These are phyloP conservation scores for Tetragonisca angustula DNA, from an alignment of 2,888 invertebrate species.

Conservation along the genomic window DNA sequence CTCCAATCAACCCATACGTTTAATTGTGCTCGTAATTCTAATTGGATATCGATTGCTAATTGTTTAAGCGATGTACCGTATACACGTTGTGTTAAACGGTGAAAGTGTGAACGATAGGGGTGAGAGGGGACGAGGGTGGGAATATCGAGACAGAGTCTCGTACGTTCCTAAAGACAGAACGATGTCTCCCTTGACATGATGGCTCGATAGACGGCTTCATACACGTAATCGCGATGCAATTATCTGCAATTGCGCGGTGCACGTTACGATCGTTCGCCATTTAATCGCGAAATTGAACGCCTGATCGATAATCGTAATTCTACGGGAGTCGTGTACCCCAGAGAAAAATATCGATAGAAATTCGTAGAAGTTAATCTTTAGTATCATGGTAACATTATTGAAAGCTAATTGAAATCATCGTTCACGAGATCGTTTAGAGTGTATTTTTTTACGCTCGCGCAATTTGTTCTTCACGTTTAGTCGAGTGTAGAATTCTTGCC, in stretches of 20 bases:
- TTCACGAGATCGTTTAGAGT: too few species aligned
- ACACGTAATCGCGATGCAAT: not conserved
- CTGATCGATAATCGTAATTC: slow-evolving; percentile 13
- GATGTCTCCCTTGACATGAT: not conserved
- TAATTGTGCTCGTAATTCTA: slow-evolving; percentile 21
- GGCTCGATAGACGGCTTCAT: not conserved
- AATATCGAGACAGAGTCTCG: slow-evolving; percentile 7
- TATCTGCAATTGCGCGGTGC: slow-evolving; percentile 4
- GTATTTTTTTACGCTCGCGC: too few species aligned
- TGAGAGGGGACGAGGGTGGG: not conserved
- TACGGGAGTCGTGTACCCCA: not conserved
- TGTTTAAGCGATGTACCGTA: slow-evolving; percentile 8
- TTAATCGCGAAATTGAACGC: not conserved
- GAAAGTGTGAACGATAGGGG: not conserved
- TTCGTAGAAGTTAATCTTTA: not conserved
- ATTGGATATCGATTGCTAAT: slow-evolving; percentile 30
- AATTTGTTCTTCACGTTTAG: too few species aligned
- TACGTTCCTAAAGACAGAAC: slow-evolving; percentile 28
- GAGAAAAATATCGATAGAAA: not conserved
- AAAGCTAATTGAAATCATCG: too few species aligned
- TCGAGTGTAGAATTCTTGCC: too few species aligned
- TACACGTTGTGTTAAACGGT: not conserved
- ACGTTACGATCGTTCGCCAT: not conserved
- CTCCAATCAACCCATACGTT: not conserved
- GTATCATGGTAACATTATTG: too few species aligned